phyloP scores from a whole-genome alignment of 2,888 invertebrate species.

The Parthenolecanium corni region DNA sequence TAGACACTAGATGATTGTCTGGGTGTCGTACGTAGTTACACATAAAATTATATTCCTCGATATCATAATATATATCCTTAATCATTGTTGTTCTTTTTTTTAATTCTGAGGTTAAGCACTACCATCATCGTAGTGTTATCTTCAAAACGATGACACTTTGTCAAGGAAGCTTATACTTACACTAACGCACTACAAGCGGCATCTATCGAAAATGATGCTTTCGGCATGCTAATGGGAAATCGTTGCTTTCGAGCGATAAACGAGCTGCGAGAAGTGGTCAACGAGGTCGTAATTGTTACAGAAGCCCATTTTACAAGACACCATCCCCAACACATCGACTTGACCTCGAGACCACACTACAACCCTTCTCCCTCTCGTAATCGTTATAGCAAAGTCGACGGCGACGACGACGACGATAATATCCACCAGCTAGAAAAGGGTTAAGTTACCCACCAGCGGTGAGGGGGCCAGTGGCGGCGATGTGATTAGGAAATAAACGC shows the following conservation, averaged over 20 bases:
- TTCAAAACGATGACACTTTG: too few relatives aligned
- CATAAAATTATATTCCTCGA: too few relatives aligned
- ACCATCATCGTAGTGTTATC: too few relatives aligned
- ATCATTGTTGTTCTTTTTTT: too few relatives aligned
- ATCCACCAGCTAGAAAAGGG: constrained; percentile 4
- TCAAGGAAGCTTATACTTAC: too few relatives aligned
- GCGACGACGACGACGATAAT: neutral
- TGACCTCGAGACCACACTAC: neutral
- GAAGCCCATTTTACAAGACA: neutral
- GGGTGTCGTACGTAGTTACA: too few relatives aligned
- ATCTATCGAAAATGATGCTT: too few relatives aligned
- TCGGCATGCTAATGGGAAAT: neutral
- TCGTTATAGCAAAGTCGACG: neutral
- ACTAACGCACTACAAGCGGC: too few relatives aligned
- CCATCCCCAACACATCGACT: neutral
- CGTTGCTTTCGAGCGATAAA: neutral
- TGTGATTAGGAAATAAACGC: constrained; percentile 9
- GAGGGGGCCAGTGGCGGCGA: neutral
- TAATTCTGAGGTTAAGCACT: too few relatives aligned
- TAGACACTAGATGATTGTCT: too few relatives aligned
- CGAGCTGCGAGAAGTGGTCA: neutral
- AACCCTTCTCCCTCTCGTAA: neutral
- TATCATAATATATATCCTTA: too few relatives aligned
- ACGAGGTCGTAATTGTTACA: neutral
- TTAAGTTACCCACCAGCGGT: too few relatives aligned